Evolutionary conservation across 1,140 invertebrate genomes (phyloP).

Genomic region (Drosophila hydei): DNA sequence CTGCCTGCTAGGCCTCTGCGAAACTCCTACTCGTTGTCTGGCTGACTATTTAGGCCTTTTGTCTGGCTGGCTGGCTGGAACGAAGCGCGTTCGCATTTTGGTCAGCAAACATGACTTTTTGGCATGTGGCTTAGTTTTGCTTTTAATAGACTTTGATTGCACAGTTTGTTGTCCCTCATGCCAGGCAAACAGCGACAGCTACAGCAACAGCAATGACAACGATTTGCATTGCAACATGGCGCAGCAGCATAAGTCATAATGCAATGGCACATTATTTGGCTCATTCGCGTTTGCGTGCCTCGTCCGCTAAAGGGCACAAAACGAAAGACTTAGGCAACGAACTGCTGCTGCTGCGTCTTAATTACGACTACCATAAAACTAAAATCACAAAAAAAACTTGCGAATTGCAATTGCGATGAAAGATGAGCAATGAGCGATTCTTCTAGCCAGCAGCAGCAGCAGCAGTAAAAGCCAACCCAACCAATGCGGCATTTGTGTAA

Average conservation of each 20-base stretch:
- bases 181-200: constrained; percentile 17
- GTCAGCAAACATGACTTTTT: constrained; percentile 68
- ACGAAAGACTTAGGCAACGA: constrained; percentile 65
- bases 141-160: constrained; percentile 71
- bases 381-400: constrained; percentile 21
- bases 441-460: constrained; percentile 19
- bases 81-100: constrained; percentile 29
- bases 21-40: constrained; percentile 1
- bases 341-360: constrained; percentile 63
- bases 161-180: constrained; percentile 45
- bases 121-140: constrained; percentile 76
- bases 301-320: constrained; percentile 66
- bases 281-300: constrained; percentile 39
- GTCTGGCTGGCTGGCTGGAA: constrained; percentile 3
- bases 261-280: constrained; percentile 70
- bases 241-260: constrained; percentile 60
- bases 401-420: constrained; percentile 44
- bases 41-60: constrained; percentile 32
- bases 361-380: constrained; percentile 57
- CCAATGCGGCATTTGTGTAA: constrained; percentile 70
- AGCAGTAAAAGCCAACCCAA: not conserved
- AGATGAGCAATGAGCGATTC: constrained; percentile 56
- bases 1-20: not conserved
- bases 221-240: constrained; percentile 74
- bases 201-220: constrained; percentile 38